Conservation (phyloP, 2,888 invertebrate species). For the Yponomeuta malinellus region DNA sequence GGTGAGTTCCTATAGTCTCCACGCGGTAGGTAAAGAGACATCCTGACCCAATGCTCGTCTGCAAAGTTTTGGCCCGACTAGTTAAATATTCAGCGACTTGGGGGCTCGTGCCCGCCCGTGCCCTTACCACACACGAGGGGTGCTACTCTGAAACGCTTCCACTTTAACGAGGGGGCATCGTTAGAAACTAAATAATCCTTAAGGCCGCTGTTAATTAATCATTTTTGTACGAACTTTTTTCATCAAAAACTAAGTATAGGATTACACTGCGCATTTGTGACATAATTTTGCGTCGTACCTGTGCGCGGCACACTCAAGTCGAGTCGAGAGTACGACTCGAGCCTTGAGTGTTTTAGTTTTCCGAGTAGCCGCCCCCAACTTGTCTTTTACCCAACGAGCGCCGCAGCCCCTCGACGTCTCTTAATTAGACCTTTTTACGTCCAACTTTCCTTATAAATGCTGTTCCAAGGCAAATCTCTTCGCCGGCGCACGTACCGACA, state of each 20-base stretch:
- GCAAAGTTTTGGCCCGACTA: neutral
- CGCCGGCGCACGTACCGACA: neutral
- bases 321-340: no score
- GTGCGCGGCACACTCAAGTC: no score
- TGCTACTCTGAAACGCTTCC: neutral
- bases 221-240: no score
- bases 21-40: neutral
- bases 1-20: neutral
- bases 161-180: neutral
- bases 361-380: neutral
- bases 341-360: neutral
- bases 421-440: neutral
- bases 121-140: neutral
- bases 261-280: no score
- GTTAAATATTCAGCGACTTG: neutral
- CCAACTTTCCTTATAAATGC: neutral
- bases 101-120: neutral
- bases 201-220: no score
- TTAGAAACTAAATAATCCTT: no score
- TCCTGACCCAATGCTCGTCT: neutral
- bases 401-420: neutral
- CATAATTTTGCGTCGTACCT: no score
- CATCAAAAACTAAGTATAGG: no score
- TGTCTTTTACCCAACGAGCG: neutral
- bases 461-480: neutral